Conservation (phyloP, 2,888 invertebrate species). For the Melanotus villosus region DNA sequence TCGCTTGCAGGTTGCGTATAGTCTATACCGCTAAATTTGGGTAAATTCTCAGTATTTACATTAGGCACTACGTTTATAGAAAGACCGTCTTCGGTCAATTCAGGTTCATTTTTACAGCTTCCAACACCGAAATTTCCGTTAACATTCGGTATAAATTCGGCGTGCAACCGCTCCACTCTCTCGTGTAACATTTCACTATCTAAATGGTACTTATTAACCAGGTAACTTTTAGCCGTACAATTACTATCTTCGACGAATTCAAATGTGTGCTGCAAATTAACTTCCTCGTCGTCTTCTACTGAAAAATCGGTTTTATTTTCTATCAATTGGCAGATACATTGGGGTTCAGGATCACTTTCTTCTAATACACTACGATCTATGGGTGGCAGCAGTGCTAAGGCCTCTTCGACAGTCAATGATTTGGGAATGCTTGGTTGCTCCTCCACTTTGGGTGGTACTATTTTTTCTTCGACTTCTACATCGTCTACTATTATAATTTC, state of each 20-base stretch:
- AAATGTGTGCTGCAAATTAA: conserved; percentile 53
- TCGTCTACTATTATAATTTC: conserved; percentile 56
- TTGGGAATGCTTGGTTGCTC: conserved; percentile 46
- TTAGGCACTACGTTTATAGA: conserved; percentile 68
- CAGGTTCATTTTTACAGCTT: conserved; percentile 32
- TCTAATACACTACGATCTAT: conserved; percentile 69
- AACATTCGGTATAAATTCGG: conserved; percentile 62
- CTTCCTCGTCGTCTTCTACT: conserved; percentile 56
- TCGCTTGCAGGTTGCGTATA: conserved; percentile 59
- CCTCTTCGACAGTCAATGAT: conserved; percentile 72
- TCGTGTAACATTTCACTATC: conserved; percentile 68
- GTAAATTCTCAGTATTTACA: conserved; percentile 63
- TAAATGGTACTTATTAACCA: conserved; percentile 70
- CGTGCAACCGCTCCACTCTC: conserved; percentile 69
- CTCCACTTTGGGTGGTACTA: conserved; percentile 1
- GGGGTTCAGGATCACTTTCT: conserved; percentile 49
- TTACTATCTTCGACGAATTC: conserved; percentile 72
- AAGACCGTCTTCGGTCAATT: conserved; percentile 54
- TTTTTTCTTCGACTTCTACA: conserved; percentile 41
- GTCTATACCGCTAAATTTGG: conserved; percentile 56
- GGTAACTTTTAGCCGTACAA: conserved; percentile 70
- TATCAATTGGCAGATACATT: conserved; percentile 61
- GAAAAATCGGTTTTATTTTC: conserved; percentile 61
- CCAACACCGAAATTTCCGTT: conserved; percentile 62
- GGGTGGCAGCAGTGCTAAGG: conserved; percentile 77